Base-by-base conservation (phyloP, 1,140 invertebrate species). In the Diabrotica undecimpunctata region DNA sequence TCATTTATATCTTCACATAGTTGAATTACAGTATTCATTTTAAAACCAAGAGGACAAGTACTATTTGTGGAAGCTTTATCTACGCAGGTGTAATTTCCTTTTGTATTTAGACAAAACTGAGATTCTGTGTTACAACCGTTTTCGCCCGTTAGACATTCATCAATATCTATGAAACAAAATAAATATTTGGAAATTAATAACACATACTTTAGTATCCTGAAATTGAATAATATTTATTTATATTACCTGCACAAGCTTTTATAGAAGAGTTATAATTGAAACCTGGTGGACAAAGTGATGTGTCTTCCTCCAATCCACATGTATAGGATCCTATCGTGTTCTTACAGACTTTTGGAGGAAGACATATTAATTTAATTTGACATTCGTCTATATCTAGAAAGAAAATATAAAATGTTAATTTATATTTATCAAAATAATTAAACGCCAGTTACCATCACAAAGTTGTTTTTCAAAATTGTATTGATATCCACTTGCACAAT, bases 1-100 rank as follows among this genome's bases (percentile, higher is more conserved):
- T 94, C 91, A 67, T 94, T 82, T 25, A 92, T 85, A 81, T 94
- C 81, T 75, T 81, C 68, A 69, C 85, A 86, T 5, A 78, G 80
- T 65, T 82, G 79, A 5, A 79, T 81, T 0, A 66, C 51, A 6
- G 78, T 64, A 70, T 88, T 82, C 52, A 83, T 85, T 70, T 88
- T 87, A 72, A 88, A 90, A 5, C 89, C 89, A 41, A 87, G 84
- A 5, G 86, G 86, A 73, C 88, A 90, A 41, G 82, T 79, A n/a
- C n/a, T n/a, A 12, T 82, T 82, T 61, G 80, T 83, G 3, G 82
- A 83, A 0, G 71, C 79, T 65, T 83, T 83, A 61, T 87, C 81
- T 56, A 88, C 82, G 66, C 89, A 91, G 41, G 84, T 82, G 73
- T 86, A 91, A 38, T 82, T 84, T 2, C 88, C 88, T 52, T 84